A percentile compares a stretch with the other conserved stretches of the same genome.
These are phyloP conservation scores for Micropterix aruncella DNA, from an alignment of 2,888 invertebrate genomes.

Conservation along the genomic window DNA sequence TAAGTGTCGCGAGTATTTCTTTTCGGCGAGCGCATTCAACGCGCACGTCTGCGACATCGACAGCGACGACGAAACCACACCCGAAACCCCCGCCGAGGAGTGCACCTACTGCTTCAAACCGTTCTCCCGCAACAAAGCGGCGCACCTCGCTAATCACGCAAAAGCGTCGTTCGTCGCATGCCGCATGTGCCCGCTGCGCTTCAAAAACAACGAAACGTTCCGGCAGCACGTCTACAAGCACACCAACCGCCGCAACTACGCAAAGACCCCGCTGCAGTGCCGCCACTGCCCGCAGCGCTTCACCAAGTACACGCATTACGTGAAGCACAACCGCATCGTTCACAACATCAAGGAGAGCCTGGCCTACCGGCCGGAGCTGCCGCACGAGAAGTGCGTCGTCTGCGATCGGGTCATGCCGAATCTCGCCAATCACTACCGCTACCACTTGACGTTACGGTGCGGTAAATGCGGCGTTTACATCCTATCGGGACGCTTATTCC, in stretches of 20 bases:
- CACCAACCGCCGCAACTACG: conserved; percentile 32
- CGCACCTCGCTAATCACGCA: conserved; percentile 27
- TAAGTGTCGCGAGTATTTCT: conserved; percentile 34
- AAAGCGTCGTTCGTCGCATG: conserved; percentile 34
- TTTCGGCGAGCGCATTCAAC: conserved; percentile 25
- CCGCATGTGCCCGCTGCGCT: conserved; percentile 31
- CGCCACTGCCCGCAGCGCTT: conserved; percentile 30
- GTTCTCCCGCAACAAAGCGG: conserved; percentile 23
- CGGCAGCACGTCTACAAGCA: conserved; percentile 36
- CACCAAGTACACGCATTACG: conserved; percentile 31
- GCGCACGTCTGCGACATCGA: conserved; percentile 29
- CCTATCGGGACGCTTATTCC: conserved; percentile 24
- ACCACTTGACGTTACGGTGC: conserved; percentile 42
- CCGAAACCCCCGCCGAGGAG: conserved; percentile 24
- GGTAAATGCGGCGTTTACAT: conserved; percentile 32
- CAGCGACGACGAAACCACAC: conserved; percentile 23
- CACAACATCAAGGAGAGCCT: conserved; percentile 28
- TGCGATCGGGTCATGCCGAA: conserved; percentile 44
- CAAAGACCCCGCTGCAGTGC: conserved; percentile 30
- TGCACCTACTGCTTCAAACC: conserved; percentile 36
- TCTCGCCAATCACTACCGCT: conserved; percentile 45
- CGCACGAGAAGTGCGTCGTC: conserved; percentile 41
- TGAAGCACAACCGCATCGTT: conserved; percentile 26
- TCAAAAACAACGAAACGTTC: conserved; percentile 35
- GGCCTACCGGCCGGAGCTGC: conserved; percentile 28